These are phyloP conservation scores for Oceanodroma tethys DNA, from an alignment of 2,113 vertebrate genomes.

Conservation along the genomic window DNA sequence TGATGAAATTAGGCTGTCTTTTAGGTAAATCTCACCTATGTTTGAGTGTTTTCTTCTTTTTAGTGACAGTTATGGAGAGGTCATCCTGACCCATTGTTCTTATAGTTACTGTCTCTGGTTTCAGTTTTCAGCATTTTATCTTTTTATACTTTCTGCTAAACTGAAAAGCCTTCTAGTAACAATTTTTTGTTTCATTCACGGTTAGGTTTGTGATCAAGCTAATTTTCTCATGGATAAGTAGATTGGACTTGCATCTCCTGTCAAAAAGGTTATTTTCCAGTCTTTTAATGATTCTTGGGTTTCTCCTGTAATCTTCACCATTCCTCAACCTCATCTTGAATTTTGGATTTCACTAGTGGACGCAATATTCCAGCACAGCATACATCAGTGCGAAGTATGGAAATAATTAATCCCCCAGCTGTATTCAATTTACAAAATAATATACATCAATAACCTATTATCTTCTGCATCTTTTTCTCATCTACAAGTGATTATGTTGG, in stretches of 20 bases:
- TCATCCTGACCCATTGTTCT: background rate
- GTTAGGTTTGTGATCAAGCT: background rate
- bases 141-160: background rate
- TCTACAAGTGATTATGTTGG: background rate
- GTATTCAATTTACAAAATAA: background rate
- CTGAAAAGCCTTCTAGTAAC: background rate
- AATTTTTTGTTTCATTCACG: background rate
- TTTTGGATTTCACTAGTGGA: background rate
- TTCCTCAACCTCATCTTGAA: background rate
- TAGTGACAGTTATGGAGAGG: background rate
- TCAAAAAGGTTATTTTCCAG: background rate
- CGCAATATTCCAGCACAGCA: background rate
- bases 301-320: background rate
- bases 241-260: background rate
- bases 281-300: background rate
- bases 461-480: background rate
- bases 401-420: background rate
- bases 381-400: background rate
- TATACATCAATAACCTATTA: background rate
- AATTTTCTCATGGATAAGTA: background rate
- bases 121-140: background rate
- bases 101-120: background rate
- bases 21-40: background rate
- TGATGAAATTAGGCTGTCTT: background rate
- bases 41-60: background rate